phyloP scores from a whole-genome alignment of 2,113 vertebrate species.

The Marcusenius ussheri region DNA sequence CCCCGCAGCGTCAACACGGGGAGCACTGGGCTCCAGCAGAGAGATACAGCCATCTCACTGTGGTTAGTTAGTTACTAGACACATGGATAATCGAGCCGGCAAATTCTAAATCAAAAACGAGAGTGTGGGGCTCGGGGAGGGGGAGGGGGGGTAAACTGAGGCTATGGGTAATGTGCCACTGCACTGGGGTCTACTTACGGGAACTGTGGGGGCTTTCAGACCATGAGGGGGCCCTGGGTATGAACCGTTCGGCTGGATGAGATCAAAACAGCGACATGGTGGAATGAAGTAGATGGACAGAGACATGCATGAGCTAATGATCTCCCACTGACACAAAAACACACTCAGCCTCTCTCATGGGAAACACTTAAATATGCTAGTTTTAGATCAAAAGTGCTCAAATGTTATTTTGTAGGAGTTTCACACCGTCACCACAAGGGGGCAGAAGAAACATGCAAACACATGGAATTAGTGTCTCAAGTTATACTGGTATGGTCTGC shows the following conservation, averaged over 20 bases:
- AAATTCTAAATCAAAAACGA: not conserved
- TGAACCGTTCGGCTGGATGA: slow-evolving; percentile 48
- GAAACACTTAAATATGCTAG: not conserved
- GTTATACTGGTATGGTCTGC: slow-evolving; percentile 6
- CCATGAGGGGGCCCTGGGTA: slow-evolving; percentile 44
- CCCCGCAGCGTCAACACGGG: not conserved
- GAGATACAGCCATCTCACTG: not conserved
- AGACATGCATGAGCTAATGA: slow-evolving; percentile 18
- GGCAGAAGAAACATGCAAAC: slow-evolving; percentile 6
- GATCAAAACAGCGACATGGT: slow-evolving; percentile 38
- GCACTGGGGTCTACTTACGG: slow-evolving; percentile 38
- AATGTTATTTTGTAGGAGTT: not conserved
- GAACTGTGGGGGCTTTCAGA: slow-evolving; percentile 39
- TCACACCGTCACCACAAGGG: slow-evolving; percentile 15
- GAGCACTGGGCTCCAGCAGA: not conserved
- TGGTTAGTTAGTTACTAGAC: not conserved
- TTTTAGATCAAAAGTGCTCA: not conserved
- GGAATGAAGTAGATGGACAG: slow-evolving; percentile 26
- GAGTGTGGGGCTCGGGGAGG: too few species aligned
- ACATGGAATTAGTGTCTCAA: not conserved
- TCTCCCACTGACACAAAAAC: not conserved
- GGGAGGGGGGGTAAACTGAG: slow-evolving; percentile 16
- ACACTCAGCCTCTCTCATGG: not conserved
- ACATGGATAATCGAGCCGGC: not conserved
- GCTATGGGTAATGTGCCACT: slow-evolving; percentile 16